Base-by-base conservation (phyloP, 2,113 vertebrate genomes). In the Elachura formosa region DNA sequence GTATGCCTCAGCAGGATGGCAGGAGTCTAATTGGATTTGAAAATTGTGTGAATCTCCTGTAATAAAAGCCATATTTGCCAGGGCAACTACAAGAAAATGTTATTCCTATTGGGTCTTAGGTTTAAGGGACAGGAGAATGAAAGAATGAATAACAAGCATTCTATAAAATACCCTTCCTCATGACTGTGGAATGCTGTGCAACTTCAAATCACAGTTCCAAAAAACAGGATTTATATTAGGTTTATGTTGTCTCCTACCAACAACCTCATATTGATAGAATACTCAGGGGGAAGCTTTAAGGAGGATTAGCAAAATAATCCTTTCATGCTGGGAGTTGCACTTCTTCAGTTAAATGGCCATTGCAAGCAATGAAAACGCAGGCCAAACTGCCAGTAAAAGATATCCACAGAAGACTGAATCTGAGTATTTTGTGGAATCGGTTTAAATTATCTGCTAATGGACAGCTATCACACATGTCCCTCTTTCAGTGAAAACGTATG, bases 221-320 rank as follows among this genome's bases (percentile, higher is more conserved):
- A 94, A 91, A 14, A 1, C 25, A 92, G 75, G 90, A 88, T 96
- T 95, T 95, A 68, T 76, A 43, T 80, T 73, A 86, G 49, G 63
- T 90, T 96, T 84, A 90, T 89, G 61, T 92, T 94, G 77, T 72
- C 69, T 95, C 71, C 77, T 90, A 87, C 63, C 76, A 90, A 75
- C 91, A 89, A 80, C 64, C 55, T 91, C 68, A 69, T 81, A 93
- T 52, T 89, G 84, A 92, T 67, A 93, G 78, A 87, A 90, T 93
- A 88, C 89, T 89, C 73, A 4, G 29, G 74, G 83, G 49, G 48
- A 91, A 84, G 94, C 78, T 93, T 95, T 90, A 93, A 96, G 78
- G 67, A 82, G 96, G 96, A 96, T 97, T 96, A 96, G 72, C 67
- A 86, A 94, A 96, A 94, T 96, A 95, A 97, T 96, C 91, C 84